A percentile compares a stretch with the other conserved stretches of the same genome.
Evolutionary conservation across 2,888 invertebrate genomes (phyloP).

Genomic region (Drosophila testacea): DNA sequence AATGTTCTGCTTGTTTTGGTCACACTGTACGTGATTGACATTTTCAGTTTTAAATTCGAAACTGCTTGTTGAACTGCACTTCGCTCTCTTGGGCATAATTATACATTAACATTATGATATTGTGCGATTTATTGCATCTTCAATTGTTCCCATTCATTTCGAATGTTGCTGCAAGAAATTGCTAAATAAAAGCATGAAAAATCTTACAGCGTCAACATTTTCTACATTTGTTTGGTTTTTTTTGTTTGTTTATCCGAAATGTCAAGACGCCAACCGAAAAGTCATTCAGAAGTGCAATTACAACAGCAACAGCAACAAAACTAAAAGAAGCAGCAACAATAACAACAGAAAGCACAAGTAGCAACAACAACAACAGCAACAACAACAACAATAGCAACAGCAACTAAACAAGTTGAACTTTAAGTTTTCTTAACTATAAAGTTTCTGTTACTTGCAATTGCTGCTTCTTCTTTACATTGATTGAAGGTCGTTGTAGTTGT

Average conservation of each 20-base stretch:
- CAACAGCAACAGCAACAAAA: conserved; percentile 16
- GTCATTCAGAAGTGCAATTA: conserved; percentile 63
- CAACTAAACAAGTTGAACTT: conserved; percentile 73
- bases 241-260: conserved; percentile 67
- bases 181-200: conserved; percentile 71
- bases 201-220: conserved; percentile 44
- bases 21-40: conserved; percentile 67
- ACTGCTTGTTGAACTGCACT: conserved; percentile 8
- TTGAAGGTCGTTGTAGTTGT: conserved; percentile 64
- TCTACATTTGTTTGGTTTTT: conserved; percentile 31
- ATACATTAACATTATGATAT: conserved; percentile 15
- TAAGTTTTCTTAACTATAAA: conserved; percentile 63
- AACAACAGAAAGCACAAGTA: conserved; percentile 28
- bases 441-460: conserved; percentile 42
- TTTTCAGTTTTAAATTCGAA: conserved; percentile 51
- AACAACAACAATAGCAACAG: not conserved
- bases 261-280: conserved; percentile 68
- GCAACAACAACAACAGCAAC: conserved; percentile 5
- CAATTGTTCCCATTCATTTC: conserved; percentile 41
- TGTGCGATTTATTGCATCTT: conserved; percentile 23
- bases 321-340: conserved; percentile 22
- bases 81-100: conserved; percentile 44
- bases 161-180: conserved; percentile 66
- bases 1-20: not conserved
- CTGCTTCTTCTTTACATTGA: conserved; percentile 25